Evolutionary conservation across 2,888 invertebrate genomes (phyloP), one percentile per base, ranked within the genome.

Genomic region (Dyspetes luteomarginatus): DNA sequence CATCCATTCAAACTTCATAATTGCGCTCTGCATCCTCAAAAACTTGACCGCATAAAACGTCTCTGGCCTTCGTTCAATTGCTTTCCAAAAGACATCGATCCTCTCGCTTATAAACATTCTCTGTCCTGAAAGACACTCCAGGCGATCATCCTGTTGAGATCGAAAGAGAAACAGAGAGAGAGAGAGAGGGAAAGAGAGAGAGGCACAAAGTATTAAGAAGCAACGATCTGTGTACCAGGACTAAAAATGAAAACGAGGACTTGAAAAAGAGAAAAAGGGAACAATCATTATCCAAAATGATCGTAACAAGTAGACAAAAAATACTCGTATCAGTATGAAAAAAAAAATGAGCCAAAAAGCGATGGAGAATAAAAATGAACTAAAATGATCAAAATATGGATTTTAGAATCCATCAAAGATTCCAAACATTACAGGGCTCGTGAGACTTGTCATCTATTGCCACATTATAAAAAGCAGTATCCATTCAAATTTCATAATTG

Each of bases 181-280:
- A n/a, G n/a, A n/a, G n/a, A n/a, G n/a, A n/a, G n/a, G n/a, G 22
- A 22, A 3, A 24, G 17, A 41, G 26, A 43, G 58, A 58, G 71
- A 71, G 71, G 71, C 71, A 58, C 71, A 48, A 72, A 72, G 72
- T 71, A 71, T 71, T 69, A 58, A 24, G 56, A 58, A 76, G 65
- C 15, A 2, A 73, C 36, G 30, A 56, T n/a, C 50, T n/a, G n/a
- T n/a, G 45, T 69, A 22, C 15, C n/a, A 24, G 30, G 30, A 41
- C 52, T 28, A 28, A 17, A 64, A 48, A 45, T 30, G 62, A 58
- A 43, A 55, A 64, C 56, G 43, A 68, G 22, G 45, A 41, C 50
- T 68, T n/a, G 60, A 76, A 50, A 52, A 75, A 12, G 19, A 67
- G 30, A 41, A 17, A 76, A 76, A 68, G 76, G 52, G 55, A 60